Evolutionary conservation across 2,888 invertebrate genomes (phyloP).

Genomic region (Nineta flava): DNA sequence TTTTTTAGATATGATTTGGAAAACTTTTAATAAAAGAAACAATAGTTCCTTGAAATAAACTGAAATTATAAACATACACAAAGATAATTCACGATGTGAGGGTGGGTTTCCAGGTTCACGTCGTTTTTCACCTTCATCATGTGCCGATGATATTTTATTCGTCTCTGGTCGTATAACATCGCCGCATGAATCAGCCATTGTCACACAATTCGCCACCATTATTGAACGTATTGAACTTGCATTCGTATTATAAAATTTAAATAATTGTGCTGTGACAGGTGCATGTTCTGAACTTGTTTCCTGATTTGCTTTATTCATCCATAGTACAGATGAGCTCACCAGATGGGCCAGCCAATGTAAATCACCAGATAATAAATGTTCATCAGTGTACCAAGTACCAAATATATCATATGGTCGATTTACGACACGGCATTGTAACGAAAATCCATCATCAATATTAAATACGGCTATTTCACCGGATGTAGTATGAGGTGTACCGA

Average conservation of each 20-base stretch:
- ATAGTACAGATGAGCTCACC: slow-evolving; percentile 56
- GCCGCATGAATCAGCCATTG: slow-evolving; percentile 22
- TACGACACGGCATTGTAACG: slow-evolving; percentile 53
- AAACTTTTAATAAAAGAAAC: no score
- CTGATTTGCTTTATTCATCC: slow-evolving; percentile 71
- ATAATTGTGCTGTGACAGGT: slow-evolving; percentile 43
- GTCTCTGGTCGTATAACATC: slow-evolving; percentile 16
- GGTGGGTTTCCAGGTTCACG: slow-evolving; percentile 33
- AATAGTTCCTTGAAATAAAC: no score
- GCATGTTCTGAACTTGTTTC: slow-evolving; percentile 64
- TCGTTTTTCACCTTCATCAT: slow-evolving; percentile 8
- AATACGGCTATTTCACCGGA: slow-evolving; percentile 83
- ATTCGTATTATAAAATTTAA: slow-evolving; percentile 60
- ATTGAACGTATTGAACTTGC: slow-evolving; percentile 64
- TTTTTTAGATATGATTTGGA: no score
- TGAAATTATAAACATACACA: no score
- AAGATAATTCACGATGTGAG: slow-evolving; percentile 30
- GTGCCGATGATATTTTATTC: slow-evolving; percentile 11
- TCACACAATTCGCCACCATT: slow-evolving; percentile 56
- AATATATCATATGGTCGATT: slow-evolving; percentile 80
- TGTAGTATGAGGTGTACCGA: slow-evolving; percentile 57
- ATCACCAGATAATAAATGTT: slow-evolving; percentile 64
- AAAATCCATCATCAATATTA: slow-evolving; percentile 50
- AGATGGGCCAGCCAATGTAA: slow-evolving; percentile 64
- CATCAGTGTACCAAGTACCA: slow-evolving; percentile 78